Evolutionary conservation across 2,113 vertebrate genomes (phyloP).

Genomic region (Solenodon paradoxus): DNA sequence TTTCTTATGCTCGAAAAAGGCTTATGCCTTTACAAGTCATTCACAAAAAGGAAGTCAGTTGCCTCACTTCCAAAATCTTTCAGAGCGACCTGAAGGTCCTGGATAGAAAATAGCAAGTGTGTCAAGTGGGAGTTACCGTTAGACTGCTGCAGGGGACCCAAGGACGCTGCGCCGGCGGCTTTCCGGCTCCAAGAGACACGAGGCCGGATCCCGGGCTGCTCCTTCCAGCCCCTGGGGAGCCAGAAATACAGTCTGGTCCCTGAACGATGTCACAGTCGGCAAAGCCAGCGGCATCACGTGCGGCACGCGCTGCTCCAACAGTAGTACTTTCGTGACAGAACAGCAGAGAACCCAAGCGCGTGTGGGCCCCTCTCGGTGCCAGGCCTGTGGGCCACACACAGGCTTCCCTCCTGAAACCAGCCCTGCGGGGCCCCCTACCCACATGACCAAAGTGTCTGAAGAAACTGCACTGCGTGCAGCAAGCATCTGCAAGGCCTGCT

Average conservation of each 20-base stretch:
- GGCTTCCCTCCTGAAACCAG: neutral
- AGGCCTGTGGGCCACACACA: accelerated
- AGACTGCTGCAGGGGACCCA: neutral
- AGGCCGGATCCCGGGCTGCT: neutral
- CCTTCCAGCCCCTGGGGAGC: neutral
- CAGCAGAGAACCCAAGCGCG: no score
- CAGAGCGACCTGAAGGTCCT: neutral
- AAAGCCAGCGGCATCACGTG: neutral
- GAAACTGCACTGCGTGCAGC: no score
- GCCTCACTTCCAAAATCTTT: neutral
- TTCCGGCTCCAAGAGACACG: neutral
- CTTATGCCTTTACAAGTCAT: neutral
- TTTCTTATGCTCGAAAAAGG: neutral
- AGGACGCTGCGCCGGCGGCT: neutral
- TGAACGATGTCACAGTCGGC: neutral
- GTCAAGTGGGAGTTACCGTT: neutral
- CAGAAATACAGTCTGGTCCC: neutral
- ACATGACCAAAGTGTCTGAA: no score
- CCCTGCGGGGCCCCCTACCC: no score
- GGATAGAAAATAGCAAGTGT: neutral
- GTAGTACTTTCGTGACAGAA: neutral
- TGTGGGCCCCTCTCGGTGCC: neutral
- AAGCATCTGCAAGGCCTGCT: no score
- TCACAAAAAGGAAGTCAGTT: neutral
- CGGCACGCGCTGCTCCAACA: neutral